phyloP scores from a whole-genome alignment of 2,797 vertebrate species.

The Karalla daura region DNA sequence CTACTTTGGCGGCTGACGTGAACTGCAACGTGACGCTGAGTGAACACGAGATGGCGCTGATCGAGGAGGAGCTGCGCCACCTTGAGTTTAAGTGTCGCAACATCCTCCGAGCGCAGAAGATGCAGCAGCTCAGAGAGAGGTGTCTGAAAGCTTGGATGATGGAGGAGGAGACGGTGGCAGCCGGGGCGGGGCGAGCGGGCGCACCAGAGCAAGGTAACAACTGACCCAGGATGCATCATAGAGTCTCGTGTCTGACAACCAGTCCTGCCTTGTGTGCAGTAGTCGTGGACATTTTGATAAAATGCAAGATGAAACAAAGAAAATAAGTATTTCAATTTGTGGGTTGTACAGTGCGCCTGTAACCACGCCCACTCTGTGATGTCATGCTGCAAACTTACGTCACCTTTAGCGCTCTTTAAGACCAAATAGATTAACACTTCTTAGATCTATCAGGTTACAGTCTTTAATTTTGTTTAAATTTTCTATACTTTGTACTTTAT shows the following conservation, averaged over 20 bases:
- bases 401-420: no score
- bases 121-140: constrained; percentile 89
- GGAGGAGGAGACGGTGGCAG: constrained; percentile 78
- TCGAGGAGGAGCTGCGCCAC: constrained; percentile 91
- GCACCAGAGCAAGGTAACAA: constrained; percentile 30
- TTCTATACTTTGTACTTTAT: no score
- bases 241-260: not conserved
- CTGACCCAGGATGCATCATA: not conserved
- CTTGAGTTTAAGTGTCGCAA: constrained; percentile 92
- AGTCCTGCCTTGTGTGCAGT: not conserved
- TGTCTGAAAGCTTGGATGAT: constrained; percentile 90
- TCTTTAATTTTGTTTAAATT: no score
- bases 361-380: no score
- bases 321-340: no score
- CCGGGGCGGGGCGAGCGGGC: constrained; percentile 11
- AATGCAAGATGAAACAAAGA: no score
- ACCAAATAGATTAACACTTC: no score
- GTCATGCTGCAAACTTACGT: no score
- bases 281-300: not conserved
- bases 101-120: constrained; percentile 89
- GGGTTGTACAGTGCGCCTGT: no score
- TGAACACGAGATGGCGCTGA: constrained; percentile 82
- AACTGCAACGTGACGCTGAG: constrained; percentile 80
- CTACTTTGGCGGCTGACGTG: constrained; percentile 61
- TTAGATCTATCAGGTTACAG: no score